These are phyloP conservation scores for Rhinichthys klamathensis DNA, from an alignment of 2,113 vertebrate species.

Conservation along the genomic window DNA sequence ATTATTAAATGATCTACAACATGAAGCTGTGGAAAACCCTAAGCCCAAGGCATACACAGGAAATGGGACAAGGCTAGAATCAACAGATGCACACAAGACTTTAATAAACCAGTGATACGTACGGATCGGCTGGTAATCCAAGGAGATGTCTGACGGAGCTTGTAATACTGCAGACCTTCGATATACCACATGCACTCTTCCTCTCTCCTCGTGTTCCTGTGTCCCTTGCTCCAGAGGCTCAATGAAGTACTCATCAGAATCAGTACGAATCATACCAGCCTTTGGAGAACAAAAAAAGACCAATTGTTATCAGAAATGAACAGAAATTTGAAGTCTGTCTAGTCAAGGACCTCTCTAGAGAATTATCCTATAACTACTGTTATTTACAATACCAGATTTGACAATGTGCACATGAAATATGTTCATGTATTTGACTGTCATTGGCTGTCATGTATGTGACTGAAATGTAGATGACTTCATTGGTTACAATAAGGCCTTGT, in stretches of 20 bases:
- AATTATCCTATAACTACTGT: background rate
- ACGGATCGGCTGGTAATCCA: constrained; percentile 77
- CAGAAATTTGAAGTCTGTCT: background rate
- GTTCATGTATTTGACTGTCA: background rate
- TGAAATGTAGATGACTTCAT: background rate
- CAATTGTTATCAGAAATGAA: background rate
- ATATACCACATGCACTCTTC: constrained; percentile 93
- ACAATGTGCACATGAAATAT: background rate
- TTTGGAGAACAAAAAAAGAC: constrained; percentile 65
- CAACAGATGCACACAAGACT: background rate
- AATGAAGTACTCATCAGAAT: constrained; percentile 95
- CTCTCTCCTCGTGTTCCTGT: constrained; percentile 89
- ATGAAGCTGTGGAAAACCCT: background rate
- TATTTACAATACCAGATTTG: background rate
- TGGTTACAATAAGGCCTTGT: constrained; percentile 6
- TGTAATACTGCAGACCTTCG: constrained; percentile 82
- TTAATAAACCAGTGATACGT: constrained; percentile 40
- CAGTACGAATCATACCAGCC: constrained; percentile 96
- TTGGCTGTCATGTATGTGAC: too few species aligned
- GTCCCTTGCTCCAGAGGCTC: constrained; percentile 93
- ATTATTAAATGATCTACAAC: background rate
- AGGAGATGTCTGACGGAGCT: constrained; percentile 61
- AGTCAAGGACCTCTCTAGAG: background rate
- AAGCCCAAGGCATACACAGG: background rate
- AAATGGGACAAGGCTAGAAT: background rate